phyloP scores from a whole-genome alignment of 2,113 vertebrate genomes.

The Echinops telfairi region DNA sequence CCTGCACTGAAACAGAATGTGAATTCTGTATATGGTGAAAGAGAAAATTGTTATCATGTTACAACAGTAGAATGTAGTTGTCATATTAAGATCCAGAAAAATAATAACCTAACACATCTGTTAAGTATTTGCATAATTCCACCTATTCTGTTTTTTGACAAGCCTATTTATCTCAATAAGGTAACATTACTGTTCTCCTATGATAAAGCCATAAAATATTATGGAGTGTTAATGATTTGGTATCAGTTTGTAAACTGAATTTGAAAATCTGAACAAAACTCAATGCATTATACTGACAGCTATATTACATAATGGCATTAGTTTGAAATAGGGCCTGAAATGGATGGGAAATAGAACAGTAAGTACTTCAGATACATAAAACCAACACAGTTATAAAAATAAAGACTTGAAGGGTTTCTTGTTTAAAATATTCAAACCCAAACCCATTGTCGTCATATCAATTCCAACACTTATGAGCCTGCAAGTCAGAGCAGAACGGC shows the following conservation, averaged over 20 bases:
- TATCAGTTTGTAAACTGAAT: slow-evolving; percentile 43
- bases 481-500: no score
- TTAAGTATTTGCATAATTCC: slow-evolving; percentile 49
- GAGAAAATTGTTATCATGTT: slow-evolving; percentile 38
- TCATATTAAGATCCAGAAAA: slow-evolving; percentile 46
- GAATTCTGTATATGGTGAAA: not conserved
- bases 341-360: not conserved
- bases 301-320: not conserved
- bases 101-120: not conserved
- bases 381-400: not conserved
- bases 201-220: slow-evolving; percentile 39
- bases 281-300: slow-evolving; percentile 30
- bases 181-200: not conserved
- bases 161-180: slow-evolving; percentile 39
- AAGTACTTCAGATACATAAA: slow-evolving; percentile 29
- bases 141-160: slow-evolving; percentile 17
- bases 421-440: no score
- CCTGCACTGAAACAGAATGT: not conserved
- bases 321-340: not conserved
- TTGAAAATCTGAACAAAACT: slow-evolving; percentile 61
- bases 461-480: no score
- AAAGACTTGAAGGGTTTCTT: not conserved
- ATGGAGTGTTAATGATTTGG: not conserved
- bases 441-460: no score
- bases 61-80: not conserved